A percentile compares a stretch with the other conserved stretches of the same genome.
These are phyloP conservation scores for Tychaedon coryphoeus DNA, from an alignment of 2,113 vertebrate genomes.

Conservation along the genomic window DNA sequence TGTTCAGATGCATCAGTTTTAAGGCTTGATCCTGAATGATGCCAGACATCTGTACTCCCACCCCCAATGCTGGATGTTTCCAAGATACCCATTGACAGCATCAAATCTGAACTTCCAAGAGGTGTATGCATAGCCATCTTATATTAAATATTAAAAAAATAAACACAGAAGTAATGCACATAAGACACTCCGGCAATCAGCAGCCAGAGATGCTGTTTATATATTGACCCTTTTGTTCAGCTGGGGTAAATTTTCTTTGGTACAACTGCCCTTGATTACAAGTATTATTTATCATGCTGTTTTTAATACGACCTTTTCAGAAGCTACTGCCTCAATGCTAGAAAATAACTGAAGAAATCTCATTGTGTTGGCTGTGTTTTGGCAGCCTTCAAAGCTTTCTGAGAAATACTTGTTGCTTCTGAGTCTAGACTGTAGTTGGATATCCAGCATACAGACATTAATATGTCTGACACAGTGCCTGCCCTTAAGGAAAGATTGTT, in stretches of 20 bases:
- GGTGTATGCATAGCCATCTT: neutral
- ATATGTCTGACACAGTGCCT: neutral
- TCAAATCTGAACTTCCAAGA: neutral
- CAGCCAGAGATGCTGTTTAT: neutral
- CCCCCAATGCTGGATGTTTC: neutral
- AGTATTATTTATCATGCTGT: conserved; percentile 3
- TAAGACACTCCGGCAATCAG: neutral
- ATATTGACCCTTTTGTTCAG: neutral
- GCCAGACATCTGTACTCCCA: neutral
- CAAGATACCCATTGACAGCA: neutral
- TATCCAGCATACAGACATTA: neutral
- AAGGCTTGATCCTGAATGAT: neutral
- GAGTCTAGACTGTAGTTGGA: neutral
- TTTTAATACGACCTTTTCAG: conserved; percentile 27
- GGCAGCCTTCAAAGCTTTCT: conserved; percentile 5
- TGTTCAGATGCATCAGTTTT: neutral
- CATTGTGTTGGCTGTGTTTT: neutral
- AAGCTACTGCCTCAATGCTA: conserved; percentile 16
- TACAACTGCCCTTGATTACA: neutral
- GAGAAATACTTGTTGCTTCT: conserved; percentile 16
- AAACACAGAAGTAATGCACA: neutral
- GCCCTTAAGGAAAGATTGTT: neutral
- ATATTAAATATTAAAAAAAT: neutral
- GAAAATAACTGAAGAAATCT: neutral
- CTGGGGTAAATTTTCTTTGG: neutral